Evolutionary conservation across 1,140 invertebrate genomes (phyloP).

Genomic region (Cotesia vestalis): DNA sequence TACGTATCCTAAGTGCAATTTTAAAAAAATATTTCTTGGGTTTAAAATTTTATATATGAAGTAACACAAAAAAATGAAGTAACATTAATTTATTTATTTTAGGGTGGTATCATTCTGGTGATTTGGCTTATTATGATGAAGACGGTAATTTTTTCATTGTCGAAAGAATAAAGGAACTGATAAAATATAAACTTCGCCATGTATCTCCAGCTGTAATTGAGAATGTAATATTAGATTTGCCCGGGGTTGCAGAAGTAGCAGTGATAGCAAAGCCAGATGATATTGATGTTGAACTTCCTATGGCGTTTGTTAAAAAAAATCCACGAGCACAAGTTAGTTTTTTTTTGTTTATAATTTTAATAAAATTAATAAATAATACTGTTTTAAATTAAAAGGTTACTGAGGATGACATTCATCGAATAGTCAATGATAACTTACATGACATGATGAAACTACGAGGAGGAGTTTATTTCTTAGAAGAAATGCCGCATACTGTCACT

Average conservation of each 20-base stretch:
- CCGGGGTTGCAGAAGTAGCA: slow-evolving; percentile 71
- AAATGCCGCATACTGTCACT: slow-evolving; percentile 70
- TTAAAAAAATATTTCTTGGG: too few species aligned
- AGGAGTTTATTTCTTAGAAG: slow-evolving; percentile 69
- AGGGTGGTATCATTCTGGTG: slow-evolving; percentile 40
- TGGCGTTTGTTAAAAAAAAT: slow-evolving; percentile 69
- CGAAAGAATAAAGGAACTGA: slow-evolving; percentile 71
- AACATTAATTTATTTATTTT: neutral
- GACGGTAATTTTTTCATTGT: slow-evolving; percentile 64
- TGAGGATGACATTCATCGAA: slow-evolving; percentile 47
- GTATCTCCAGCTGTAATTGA: slow-evolving; percentile 67
- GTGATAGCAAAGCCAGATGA: slow-evolving; percentile 74
- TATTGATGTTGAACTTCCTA: slow-evolving; percentile 70
- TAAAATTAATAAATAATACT: neutral
- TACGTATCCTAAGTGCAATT: too few species aligned
- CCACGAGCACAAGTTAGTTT: slow-evolving; percentile 49
- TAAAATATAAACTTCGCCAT: slow-evolving; percentile 60
- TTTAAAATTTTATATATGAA: too few species aligned
- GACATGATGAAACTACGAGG: slow-evolving; percentile 66
- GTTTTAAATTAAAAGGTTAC: slow-evolving; percentile 44
- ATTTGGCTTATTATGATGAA: slow-evolving; percentile 63
- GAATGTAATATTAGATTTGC: slow-evolving; percentile 70
- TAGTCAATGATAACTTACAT: slow-evolving; percentile 52
- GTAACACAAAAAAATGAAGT: too few species aligned
- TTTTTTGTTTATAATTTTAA: neutral